Conservation (phyloP, 2,888 invertebrate species). For the Xylota segnis region DNA sequence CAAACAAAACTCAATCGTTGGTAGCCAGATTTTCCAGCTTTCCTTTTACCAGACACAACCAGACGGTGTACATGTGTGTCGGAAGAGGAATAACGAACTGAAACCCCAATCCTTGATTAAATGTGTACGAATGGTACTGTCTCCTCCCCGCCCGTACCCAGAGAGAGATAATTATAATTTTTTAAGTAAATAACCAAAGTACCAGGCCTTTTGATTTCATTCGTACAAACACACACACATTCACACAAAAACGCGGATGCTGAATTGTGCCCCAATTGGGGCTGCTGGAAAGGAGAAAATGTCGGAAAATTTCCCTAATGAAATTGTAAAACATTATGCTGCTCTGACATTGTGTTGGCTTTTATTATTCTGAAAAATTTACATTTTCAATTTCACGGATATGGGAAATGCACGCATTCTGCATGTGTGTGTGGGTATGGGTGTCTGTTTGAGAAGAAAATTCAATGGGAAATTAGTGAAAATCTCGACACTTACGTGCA, state of each 20-base stretch:
- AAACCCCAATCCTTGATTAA: constrained; percentile 76
- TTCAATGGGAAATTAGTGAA: constrained; percentile 9
- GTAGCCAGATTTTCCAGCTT: constrained; percentile 33
- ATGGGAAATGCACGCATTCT: neutral
- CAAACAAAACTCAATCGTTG: constrained; percentile 62
- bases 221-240: constrained; percentile 16
- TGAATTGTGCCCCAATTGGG: constrained; percentile 55
- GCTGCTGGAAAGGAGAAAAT: constrained; percentile 22
- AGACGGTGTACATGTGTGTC: constrained; percentile 8
- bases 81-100: constrained; percentile 64
- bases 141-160: constrained; percentile 4
- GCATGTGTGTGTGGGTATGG: neutral
- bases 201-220: constrained; percentile 61
- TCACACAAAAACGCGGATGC: neutral
- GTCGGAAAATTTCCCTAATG: constrained; percentile 65
- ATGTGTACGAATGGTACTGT: constrained; percentile 58
- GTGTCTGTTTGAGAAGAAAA: neutral
- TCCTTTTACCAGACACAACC: neutral
- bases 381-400: constrained; percentile 68
- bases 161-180: constrained; percentile 74
- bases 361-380: constrained; percentile 71
- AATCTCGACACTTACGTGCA: no score
- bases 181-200: constrained; percentile 68
- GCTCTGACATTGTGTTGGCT: constrained; percentile 63
- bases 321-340: constrained; percentile 71